phyloP scores from a whole-genome alignment of 2,888 invertebrate species.

The Protonemura montana region DNA sequence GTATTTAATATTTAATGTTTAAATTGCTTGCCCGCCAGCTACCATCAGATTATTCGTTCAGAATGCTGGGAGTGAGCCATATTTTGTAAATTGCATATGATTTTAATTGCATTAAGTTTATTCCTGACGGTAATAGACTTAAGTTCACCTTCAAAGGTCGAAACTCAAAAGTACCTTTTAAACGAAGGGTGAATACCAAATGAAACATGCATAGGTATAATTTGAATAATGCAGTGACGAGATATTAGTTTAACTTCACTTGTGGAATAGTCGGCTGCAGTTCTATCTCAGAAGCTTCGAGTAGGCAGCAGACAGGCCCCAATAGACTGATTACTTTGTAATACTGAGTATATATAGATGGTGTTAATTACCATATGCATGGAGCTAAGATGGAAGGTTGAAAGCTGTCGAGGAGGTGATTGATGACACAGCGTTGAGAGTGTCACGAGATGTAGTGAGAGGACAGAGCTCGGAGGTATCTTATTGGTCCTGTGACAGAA shows the following conservation, averaged over 20 bases:
- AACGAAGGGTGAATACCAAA: not conserved
- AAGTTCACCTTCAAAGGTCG: not conserved
- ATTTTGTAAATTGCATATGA: not conserved
- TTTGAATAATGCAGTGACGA: not conserved
- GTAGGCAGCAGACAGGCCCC: not conserved
- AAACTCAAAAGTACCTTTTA: not conserved
- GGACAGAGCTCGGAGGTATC: not conserved
- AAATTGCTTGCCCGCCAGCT: not conserved
- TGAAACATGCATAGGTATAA: not conserved
- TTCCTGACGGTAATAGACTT: not conserved
- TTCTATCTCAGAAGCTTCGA: not conserved
- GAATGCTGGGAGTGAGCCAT: not conserved
- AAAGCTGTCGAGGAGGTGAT: conserved; percentile 14
- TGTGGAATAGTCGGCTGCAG: not conserved
- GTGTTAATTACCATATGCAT: not conserved
- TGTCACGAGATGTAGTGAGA: conserved; percentile 26
- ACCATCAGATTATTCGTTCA: not conserved
- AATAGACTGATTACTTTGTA: conserved; percentile 12
- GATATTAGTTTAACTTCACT: not conserved
- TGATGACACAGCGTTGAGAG: conserved; percentile 18
- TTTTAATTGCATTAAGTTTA: not conserved
- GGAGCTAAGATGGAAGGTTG: conserved; percentile 34
- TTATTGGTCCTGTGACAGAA: conserved; percentile 43
- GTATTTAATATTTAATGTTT: not conserved
- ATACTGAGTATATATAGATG: conserved; percentile 1